These are phyloP conservation scores for Ridgeia piscesae DNA, from an alignment of 1,140 invertebrate species.

Conservation along the genomic window DNA sequence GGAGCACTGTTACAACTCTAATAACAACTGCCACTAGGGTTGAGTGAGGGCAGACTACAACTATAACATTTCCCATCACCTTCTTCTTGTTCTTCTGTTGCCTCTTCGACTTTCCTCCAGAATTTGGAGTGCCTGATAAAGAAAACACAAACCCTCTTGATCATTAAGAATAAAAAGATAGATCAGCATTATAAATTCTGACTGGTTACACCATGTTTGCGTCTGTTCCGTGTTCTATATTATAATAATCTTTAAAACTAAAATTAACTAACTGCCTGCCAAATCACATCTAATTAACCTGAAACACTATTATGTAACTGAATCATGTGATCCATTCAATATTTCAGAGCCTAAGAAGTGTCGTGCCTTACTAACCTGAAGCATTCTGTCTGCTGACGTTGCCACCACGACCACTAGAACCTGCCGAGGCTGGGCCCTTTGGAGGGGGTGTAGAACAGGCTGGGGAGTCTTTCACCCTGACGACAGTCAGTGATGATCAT, in stretches of 20 bases:
- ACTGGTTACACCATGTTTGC: neutral
- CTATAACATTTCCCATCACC: neutral
- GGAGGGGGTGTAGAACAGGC: neutral
- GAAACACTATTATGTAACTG: neutral
- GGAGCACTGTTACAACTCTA: too few relatives aligned
- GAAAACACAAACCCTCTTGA: neutral
- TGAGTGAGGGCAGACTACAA: too few relatives aligned
- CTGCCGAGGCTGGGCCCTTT: neutral
- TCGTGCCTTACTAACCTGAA: neutral
- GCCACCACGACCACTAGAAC: neutral
- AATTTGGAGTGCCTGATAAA: neutral
- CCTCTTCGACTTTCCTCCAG: neutral
- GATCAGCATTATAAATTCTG: neutral
- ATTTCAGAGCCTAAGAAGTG: neutral
- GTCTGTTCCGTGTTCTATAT: too few relatives aligned
- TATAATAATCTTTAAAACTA: too few relatives aligned
- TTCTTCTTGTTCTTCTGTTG: neutral
- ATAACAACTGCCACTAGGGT: too few relatives aligned
- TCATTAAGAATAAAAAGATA: neutral
- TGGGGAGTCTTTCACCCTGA: neutral
- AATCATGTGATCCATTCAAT: neutral
- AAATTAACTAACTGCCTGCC: too few relatives aligned
- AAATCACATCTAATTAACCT: too few relatives aligned
- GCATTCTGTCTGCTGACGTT: neutral
- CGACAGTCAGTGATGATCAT: neutral